phyloP scores from a whole-genome alignment of 2,888 invertebrate genomes.

The Erebia ligea region DNA sequence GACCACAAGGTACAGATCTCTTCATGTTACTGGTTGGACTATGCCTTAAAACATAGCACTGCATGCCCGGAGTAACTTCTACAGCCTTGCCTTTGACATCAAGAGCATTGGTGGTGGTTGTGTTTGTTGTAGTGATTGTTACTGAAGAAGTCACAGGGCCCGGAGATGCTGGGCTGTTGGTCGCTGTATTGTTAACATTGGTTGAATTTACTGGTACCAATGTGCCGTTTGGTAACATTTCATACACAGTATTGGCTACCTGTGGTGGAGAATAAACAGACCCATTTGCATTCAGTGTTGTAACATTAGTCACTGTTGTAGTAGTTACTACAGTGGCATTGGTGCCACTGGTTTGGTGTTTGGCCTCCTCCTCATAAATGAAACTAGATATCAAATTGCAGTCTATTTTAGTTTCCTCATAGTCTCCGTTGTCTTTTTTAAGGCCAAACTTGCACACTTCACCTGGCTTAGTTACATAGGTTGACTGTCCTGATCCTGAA shows the following conservation, averaged over 20 bases:
- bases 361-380: slow-evolving; percentile 59
- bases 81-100: slow-evolving; percentile 71
- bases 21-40: slow-evolving; percentile 58
- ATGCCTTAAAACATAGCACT: slow-evolving; percentile 66
- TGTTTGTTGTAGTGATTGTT: slow-evolving; percentile 61
- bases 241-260: slow-evolving; percentile 46
- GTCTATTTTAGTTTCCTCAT: slow-evolving; percentile 73
- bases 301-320: slow-evolving; percentile 67
- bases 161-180: slow-evolving; percentile 39
- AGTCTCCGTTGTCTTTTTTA: slow-evolving; percentile 70
- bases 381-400: slow-evolving; percentile 72
- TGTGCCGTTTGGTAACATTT: slow-evolving; percentile 67
- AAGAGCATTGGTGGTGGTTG: slow-evolving; percentile 68
- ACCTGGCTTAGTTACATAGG: slow-evolving; percentile 61
- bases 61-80: slow-evolving; percentile 69
- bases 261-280: slow-evolving; percentile 42
- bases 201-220: slow-evolving; percentile 59
- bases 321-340: slow-evolving; percentile 57
- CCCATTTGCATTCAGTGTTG: slow-evolving; percentile 57
- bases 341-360: slow-evolving; percentile 41
- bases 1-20: slow-evolving; percentile 64
- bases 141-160: slow-evolving; percentile 56
- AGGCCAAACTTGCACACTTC: slow-evolving; percentile 73
- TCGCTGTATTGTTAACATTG: slow-evolving; percentile 47
- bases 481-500: slow-evolving; percentile 42